A percentile compares a stretch with the other conserved stretches of the same genome.
phyloP scores from a whole-genome alignment of 2,888 invertebrate genomes.

The Heliothis peltigera region DNA sequence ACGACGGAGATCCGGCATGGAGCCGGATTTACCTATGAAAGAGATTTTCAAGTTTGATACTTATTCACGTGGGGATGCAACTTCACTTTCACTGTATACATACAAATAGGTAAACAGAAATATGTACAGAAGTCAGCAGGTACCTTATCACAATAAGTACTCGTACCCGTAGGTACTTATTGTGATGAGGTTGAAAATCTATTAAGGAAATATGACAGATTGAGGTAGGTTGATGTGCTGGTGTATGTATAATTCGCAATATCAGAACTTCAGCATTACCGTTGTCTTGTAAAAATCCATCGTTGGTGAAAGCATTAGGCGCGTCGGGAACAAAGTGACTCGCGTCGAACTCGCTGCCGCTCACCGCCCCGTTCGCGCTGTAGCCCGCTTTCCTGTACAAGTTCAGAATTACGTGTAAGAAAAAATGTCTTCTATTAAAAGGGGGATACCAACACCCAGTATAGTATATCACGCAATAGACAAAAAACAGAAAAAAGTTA shows the following conservation, averaged over 20 bases:
- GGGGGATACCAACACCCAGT: too few relatives aligned
- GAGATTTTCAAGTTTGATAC: neutral
- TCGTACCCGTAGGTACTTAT: too few relatives aligned
- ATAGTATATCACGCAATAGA: too few relatives aligned
- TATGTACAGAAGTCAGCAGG: too few relatives aligned
- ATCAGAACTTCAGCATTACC: slow-evolving; percentile 62
- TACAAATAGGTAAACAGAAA: too few relatives aligned
- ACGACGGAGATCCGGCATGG: slow-evolving; percentile 87
- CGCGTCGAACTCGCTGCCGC: slow-evolving; percentile 88
- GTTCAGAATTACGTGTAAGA: neutral
- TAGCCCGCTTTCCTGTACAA: slow-evolving; percentile 78
- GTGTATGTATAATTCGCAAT: neutral
- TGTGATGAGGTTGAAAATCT: too few relatives aligned
- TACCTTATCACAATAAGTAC: too few relatives aligned
- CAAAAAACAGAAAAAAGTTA: too few relatives aligned
- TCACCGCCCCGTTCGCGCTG: slow-evolving; percentile 74
- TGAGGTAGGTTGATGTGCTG: too few relatives aligned
- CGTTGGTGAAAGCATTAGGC: slow-evolving; percentile 84
- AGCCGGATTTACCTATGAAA: slow-evolving; percentile 84
- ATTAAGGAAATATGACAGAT: too few relatives aligned
- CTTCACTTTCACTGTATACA: too few relatives aligned
- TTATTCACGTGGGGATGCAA: too few relatives aligned
- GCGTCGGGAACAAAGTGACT: slow-evolving; percentile 87
- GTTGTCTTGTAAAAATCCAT: slow-evolving; percentile 84
- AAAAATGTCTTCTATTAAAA: neutral